phyloP scores from a whole-genome alignment of 2,888 invertebrate genomes.

The Nowickia ferox region DNA sequence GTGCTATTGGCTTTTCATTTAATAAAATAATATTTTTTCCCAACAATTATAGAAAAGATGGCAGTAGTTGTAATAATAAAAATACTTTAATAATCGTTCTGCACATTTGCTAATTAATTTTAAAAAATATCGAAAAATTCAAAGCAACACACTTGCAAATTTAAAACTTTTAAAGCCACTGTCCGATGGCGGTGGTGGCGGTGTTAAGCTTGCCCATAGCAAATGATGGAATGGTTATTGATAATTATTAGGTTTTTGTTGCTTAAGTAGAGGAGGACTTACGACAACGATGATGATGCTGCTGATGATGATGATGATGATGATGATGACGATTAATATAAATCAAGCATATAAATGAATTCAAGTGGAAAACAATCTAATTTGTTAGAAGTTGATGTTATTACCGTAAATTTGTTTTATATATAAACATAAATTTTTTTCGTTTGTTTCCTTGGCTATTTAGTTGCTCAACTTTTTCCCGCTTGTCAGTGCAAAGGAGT shows the following conservation, averaged over 20 bases:
- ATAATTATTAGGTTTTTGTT: conserved; percentile 50
- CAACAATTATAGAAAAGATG: no score
- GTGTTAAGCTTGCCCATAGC: conserved; percentile 29
- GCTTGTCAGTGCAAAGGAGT: not conserved
- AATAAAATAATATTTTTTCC: no score
- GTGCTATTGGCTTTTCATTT: no score
- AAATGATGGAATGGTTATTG: conserved; percentile 57
- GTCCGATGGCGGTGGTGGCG: not conserved
- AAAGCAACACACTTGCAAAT: not conserved
- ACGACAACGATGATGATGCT: conserved; percentile 11
- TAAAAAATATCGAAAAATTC: no score
- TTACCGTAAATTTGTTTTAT: conserved; percentile 69
- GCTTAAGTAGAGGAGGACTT: not conserved
- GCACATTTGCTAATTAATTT: no score
- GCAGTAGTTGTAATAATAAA: no score
- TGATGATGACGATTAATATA: conserved; percentile 67
- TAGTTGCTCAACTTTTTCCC: not conserved
- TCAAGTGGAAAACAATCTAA: conserved; percentile 83
- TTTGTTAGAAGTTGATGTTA: conserved; percentile 78
- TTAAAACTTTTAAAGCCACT: not conserved
- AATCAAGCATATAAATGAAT: conserved; percentile 77
- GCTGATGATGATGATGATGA: conserved; percentile 51
- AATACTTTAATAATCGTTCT: no score
- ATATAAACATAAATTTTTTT: conserved; percentile 41
- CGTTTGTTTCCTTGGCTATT: conserved; percentile 29